Evolutionary conservation across 2,888 invertebrate species (phyloP).

Genomic region (Eueremaeus valkanovi): DNA sequence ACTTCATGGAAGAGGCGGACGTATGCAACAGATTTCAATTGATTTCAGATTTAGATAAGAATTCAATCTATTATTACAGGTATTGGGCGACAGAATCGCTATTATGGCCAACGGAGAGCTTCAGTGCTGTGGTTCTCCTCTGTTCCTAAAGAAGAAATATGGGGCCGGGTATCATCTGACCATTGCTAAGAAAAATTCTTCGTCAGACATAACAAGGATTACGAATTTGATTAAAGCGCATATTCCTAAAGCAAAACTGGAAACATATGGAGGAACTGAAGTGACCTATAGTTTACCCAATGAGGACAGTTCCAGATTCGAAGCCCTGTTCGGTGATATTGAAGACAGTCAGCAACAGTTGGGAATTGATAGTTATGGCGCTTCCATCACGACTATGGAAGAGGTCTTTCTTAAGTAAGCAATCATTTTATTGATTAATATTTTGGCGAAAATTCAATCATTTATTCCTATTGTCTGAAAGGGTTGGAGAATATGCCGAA

Average conservation of each 20-base stretch:
- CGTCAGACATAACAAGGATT: not conserved
- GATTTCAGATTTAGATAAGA: not conserved
- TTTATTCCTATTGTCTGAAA: not conserved
- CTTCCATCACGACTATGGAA: conserved; percentile 83
- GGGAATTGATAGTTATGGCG: conserved; percentile 71
- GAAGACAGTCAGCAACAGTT: conserved; percentile 60
- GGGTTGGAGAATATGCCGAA: conserved; percentile 35
- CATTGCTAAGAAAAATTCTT: conserved; percentile 43
- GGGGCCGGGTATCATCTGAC: conserved; percentile 50
- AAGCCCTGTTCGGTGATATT: conserved; percentile 61
- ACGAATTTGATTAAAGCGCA: conserved; percentile 50
- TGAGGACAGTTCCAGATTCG: conserved; percentile 58
- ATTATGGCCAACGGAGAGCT: conserved; percentile 72
- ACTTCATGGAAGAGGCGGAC: conserved; percentile 83
- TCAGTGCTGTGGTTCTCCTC: conserved; percentile 72
- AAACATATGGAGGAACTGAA: conserved; percentile 71
- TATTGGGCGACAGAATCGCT: conserved; percentile 82
- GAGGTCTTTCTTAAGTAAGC: conserved; percentile 74
- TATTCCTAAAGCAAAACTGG: conserved; percentile 55
- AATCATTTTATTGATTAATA: conserved; percentile 52
- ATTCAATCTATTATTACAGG: conserved; percentile 23
- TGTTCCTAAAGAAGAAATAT: conserved; percentile 68
- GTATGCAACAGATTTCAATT: not conserved
- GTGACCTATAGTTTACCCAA: conserved; percentile 66
- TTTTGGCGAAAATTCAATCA: not conserved